Evolutionary conservation across 1,140 invertebrate genomes (phyloP), one percentile per base, ranked within the genome.

Genomic region (Geopemphigus sp.): DNA sequence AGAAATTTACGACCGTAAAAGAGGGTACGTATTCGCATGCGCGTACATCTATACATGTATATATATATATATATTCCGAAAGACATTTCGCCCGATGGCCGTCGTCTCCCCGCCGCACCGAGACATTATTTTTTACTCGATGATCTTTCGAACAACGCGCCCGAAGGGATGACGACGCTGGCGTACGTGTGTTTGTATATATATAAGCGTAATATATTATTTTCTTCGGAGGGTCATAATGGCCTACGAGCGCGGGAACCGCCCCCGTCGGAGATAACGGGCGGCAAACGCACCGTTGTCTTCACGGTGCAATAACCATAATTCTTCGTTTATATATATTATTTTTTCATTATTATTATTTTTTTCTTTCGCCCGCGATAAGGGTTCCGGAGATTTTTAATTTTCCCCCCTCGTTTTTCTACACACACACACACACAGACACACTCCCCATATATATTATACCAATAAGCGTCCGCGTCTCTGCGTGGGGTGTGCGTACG

Each of bases 281-380:
- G 26, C 57, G 57, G 39, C 57, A 61, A 74, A 63, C 74, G 59
- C 59, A 26, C 57, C 14, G 57, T 63, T 57, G 26, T 78, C 56
- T 63, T 78, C 74, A 47, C 19, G 57, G 45, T 39, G 56, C 74
- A 78, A 78, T 78, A 78, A 78, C 74, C 57, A 45, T 78, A 78
- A 78, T 63, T 78, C 74, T 78, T 61, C 53, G 74, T 78, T 61
- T 76, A 56, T 73, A 56, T 76, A 47, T 29, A 57, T 74, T 74
- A n/a, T n/a, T n/a, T n/a, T n/a, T n/a, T 72, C 47, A 29, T 29
- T 32, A 63, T 17, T 17, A 10, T 17, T 45, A 45, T 50, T 76
- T 73, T 39, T 19, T 59, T 61, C 15, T 47, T 15, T 10, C 19
- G n/a, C 3, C 32, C 56, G 22, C 54, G 29, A 24, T 10, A 57